Conservation (phyloP, 2,888 invertebrate genomes). For the Nesidiocoris tenuis region DNA sequence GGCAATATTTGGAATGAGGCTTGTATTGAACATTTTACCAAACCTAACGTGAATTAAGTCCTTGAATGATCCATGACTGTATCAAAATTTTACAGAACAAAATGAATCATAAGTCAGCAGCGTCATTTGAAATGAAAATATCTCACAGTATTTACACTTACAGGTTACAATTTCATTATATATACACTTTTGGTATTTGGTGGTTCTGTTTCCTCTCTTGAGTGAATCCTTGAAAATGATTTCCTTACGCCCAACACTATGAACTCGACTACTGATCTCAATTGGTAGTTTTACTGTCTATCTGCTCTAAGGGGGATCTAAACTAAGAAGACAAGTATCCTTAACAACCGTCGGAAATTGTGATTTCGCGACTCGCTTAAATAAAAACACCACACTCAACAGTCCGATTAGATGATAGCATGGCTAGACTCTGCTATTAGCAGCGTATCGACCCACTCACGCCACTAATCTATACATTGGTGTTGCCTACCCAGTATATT, state of each 20-base stretch:
- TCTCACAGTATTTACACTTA: constrained; percentile 19
- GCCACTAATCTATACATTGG: constrained; percentile 38
- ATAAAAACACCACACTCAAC: too few relatives aligned
- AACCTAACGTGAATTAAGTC: constrained; percentile 18
- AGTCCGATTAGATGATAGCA: neutral
- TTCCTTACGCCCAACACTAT: neutral
- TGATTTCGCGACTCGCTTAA: too few relatives aligned
- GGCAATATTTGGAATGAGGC: constrained; percentile 23
- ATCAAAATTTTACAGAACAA: constrained; percentile 27
- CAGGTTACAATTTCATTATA: neutral
- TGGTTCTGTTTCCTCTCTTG: neutral
- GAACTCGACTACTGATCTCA: neutral
- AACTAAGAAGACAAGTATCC: neutral
- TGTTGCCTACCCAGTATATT: constrained; percentile 23
- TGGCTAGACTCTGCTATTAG: neutral
- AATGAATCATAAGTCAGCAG: neutral
- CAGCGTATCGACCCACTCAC: neutral
- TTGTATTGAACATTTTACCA: constrained; percentile 16
- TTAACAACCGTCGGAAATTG: too few relatives aligned
- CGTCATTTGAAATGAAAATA: neutral
- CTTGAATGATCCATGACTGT: neutral
- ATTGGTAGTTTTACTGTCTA: neutral
- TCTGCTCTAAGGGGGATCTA: neutral
- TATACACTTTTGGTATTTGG: neutral
- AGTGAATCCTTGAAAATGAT: neutral